Base-by-base conservation (phyloP, 2,797 vertebrate species). In the Todus mexicanus region DNA sequence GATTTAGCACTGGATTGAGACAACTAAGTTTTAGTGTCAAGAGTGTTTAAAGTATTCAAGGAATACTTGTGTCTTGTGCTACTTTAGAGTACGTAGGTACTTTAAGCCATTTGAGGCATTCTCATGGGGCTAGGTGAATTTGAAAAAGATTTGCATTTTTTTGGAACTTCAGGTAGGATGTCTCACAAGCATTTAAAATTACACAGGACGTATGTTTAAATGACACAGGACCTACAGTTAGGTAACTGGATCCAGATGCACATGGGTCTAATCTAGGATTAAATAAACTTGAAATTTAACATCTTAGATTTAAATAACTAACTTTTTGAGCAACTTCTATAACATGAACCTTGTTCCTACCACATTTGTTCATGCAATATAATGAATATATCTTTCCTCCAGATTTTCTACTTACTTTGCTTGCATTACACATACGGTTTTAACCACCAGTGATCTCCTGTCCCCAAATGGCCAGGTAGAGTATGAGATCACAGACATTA, bases 101-200 rank as follows among this genome's bases (percentile, higher is more conserved):
- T 72, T 69, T 23, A 71, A 88, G 27, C 3, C 19, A 61, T 35
- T 40, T 50, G 19, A 68, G 13, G 23, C 22, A 50, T 56, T 33
- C 27, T 57, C 54, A 80, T 1, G 1, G 15, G 50, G 9, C 15
- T 82, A 51, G 35, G 9, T 31, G 29, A 69, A 59, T 72, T 91
- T 77, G 65, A 48, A 85, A 82, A 87, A 89, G 45, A 68, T 60
- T 66, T 82, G 8, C 33, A 2, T 3, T 26, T 50, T 77, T 45
- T 65, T 83, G 10, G 33, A 93, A 65, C 42, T 72, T 50, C n/a
- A 81, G 27, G 35, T 84, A 35, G 17, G 16, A 57, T 66, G 25
- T 86, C 80, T 87, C 38, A 84, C 25, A 69, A 87, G 19, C 38
- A 65, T 81, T 90, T 92, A 69, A 88, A 93, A 84, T 90, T 57